Evolutionary conservation across 23 tunicate species (phyloP), one percentile per base, ranked within the genome.

Genomic region (Corella eumyota): DNA sequence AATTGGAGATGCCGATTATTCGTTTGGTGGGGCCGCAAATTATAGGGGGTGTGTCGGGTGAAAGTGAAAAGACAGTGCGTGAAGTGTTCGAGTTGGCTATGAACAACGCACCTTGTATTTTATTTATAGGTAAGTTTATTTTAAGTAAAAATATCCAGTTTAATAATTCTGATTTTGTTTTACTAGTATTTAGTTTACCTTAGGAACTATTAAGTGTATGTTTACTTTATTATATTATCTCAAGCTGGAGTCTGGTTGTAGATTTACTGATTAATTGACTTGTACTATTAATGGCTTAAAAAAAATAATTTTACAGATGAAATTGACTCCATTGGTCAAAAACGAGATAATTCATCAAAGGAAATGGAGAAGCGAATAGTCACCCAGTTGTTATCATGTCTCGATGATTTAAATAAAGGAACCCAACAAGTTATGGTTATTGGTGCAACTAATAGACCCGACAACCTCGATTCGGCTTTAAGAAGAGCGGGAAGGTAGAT

Each of bases 401-500:
- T 90, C 57, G 97, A 80, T 38, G 77, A 79, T 30, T 45, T 90
- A 34, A 66, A 69, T 35, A 50, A 65, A 67, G 64, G 46, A 37
- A 0, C 36, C 13, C 64, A 74, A 15, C 70, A 78, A 59, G 72
- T 90, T 11, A 61, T 90, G 68, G 97, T 90, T 47, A 69, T 90
- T 9, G 97, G 97, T 13, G 97, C 97, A 25, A 60, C 65, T 13
- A 60, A 60, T 31, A 22, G 65, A 4, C 65, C 65, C 1, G 65
- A 60, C 5, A 34, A 50, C 11, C 60, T 90, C 11, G 97, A 90
- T 47, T 71, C 82, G 7, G 81, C 90, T 4, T 52, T 90, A 3
- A 46, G 97, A 64, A 53, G 90, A 27, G 82, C 90, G 54, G 97
- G 97, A 24, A 73, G 97, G 76, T 78, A n/a, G n/a, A n/a, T n/a